These are phyloP conservation scores for Prionailurus viverrinus DNA, from an alignment of 2,113 vertebrate species.

Conservation along the genomic window DNA sequence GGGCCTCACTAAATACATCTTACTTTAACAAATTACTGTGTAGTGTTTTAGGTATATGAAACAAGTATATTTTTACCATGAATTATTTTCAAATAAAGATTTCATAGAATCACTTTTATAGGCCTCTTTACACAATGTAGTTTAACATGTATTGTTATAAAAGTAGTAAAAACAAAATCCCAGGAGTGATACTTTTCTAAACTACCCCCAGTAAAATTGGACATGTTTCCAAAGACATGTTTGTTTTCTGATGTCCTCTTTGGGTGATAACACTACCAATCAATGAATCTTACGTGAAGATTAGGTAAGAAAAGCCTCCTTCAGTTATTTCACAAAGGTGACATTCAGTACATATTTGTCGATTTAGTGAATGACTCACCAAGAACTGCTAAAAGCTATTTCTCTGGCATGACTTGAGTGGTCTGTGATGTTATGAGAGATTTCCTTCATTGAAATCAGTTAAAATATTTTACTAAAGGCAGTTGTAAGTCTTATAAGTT, in stretches of 20 bases:
- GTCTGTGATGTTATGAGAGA: background rate
- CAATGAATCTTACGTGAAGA: background rate
- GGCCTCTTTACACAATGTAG: background rate
- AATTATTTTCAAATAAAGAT: background rate
- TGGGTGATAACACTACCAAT: background rate
- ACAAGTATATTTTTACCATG: background rate
- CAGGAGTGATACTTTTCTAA: background rate
- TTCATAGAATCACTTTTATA: background rate
- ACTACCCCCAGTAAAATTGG: background rate
- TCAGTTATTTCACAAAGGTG: background rate
- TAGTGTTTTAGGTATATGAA: background rate
- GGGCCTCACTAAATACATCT: background rate
- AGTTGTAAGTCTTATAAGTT: background rate
- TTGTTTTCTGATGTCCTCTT: background rate
- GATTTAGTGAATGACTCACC: background rate
- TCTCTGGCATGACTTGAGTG: background rate
- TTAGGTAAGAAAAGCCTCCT: background rate
- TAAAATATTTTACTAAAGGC: background rate
- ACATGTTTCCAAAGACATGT: background rate
- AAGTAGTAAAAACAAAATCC: background rate
- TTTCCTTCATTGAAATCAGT: background rate
- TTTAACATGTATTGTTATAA: background rate
- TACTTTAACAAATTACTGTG: background rate
- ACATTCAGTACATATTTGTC: background rate
- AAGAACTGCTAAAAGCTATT: background rate